Conservation (phyloP, 2,797 vertebrate species). For the Aeoliscus strigatus region DNA sequence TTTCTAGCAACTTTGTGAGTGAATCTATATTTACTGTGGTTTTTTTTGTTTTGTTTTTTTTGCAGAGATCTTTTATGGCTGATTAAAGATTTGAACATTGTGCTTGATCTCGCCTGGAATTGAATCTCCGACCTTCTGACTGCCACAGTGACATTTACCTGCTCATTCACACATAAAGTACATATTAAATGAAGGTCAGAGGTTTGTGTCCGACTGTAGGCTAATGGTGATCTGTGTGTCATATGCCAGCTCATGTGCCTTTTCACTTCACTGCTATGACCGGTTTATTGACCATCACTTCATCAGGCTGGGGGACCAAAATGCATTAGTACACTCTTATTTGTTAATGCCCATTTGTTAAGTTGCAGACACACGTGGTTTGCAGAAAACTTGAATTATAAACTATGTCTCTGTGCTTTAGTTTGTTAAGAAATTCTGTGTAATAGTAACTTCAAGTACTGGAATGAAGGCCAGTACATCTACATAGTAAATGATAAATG, state of each 20-base stretch:
- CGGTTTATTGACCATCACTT: conserved; percentile 31
- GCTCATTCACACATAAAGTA: conserved; percentile 45
- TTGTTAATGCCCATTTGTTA: background rate
- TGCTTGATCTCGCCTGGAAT: conserved; percentile 18
- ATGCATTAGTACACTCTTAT: background rate
- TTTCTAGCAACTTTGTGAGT: background rate
- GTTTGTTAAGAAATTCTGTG: too few species aligned
- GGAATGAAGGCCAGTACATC: too few species aligned
- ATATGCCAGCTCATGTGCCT: conserved; percentile 54
- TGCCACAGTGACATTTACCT: conserved; percentile 53
- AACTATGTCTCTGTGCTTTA: too few species aligned
- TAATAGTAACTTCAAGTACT: too few species aligned
- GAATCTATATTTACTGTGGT: background rate
- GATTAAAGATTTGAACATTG: conserved; percentile 8
- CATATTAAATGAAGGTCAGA: conserved; percentile 55
- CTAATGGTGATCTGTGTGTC: conserved; percentile 58
- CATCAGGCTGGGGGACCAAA: conserved; percentile 29
- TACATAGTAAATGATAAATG: too few species aligned
- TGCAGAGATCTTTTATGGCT: background rate
- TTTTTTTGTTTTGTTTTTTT: background rate
- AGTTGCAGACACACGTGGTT: too few species aligned
- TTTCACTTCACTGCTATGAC: conserved; percentile 41
- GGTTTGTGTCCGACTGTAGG: conserved; percentile 38
- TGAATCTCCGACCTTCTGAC: conserved; percentile 44
- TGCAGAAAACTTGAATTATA: too few species aligned